These are phyloP conservation scores for Heteropelma amictum DNA, from an alignment of 2,888 invertebrate species.

Conservation along the genomic window DNA sequence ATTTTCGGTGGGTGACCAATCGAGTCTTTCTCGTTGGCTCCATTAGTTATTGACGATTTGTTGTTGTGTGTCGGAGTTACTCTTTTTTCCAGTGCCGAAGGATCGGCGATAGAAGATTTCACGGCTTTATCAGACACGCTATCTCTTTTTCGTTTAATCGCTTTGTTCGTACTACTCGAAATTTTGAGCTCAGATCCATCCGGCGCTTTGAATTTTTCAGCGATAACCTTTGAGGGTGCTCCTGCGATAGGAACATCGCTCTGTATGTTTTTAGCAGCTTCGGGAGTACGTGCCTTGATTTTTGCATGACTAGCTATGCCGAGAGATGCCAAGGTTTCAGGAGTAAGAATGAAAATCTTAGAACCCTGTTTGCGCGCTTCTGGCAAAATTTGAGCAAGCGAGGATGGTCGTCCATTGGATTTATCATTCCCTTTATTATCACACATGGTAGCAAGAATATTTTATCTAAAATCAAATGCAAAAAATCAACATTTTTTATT, in stretches of 20 bases:
- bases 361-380: slow-evolving; percentile 4
- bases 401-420: not conserved
- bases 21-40: not conserved
- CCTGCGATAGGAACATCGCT: not conserved
- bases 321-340: slow-evolving; percentile 49
- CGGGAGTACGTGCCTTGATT: not conserved
- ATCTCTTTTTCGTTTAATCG: not conserved
- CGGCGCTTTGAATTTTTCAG: not conserved
- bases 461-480: slow-evolving; percentile 11
- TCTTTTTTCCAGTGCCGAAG: not conserved
- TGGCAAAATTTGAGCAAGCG: not conserved
- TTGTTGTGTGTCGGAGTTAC: not conserved
- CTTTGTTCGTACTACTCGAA: not conserved
- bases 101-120: not conserved
- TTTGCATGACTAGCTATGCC: slow-evolving; percentile 30
- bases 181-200: not conserved
- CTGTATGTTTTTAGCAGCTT: not conserved
- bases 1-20: slow-evolving; percentile 17
- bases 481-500: not conserved
- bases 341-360: slow-evolving; percentile 51
- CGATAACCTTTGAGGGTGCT: not conserved
- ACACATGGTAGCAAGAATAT: slow-evolving; percentile 20
- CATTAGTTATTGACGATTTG: not conserved
- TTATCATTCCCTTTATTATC: slow-evolving; percentile 16
- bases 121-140: not conserved